Evolutionary conservation across 1,140 invertebrate genomes (phyloP).

Genomic region (Ostrea denselamellosa): DNA sequence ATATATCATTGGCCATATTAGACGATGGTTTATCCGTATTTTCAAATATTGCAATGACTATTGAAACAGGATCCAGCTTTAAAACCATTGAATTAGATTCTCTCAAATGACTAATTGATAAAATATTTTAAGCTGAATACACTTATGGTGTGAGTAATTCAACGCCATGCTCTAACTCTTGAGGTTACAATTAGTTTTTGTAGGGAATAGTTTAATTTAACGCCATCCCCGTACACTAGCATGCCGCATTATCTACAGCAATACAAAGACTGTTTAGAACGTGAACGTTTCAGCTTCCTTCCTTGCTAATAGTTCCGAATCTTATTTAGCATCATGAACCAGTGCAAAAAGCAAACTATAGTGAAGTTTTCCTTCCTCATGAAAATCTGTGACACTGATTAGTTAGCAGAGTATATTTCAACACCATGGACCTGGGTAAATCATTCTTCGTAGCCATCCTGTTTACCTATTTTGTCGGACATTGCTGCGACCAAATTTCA

Average conservation of each 20-base stretch:
- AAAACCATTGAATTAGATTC: too few species aligned
- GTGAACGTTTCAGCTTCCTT: background rate
- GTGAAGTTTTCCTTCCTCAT: background rate
- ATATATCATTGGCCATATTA: too few species aligned
- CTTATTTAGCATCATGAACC: background rate
- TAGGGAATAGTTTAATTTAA: too few species aligned
- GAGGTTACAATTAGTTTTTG: background rate
- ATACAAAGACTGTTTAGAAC: background rate
- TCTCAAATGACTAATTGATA: background rate
- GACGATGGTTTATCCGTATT: too few species aligned
- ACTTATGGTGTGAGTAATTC: background rate
- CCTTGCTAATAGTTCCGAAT: background rate
- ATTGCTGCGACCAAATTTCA: background rate
- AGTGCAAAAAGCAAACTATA: background rate
- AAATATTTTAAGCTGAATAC: background rate
- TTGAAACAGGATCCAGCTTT: too few species aligned
- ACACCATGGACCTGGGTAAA: background rate
- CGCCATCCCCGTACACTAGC: too few species aligned
- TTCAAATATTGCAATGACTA: too few species aligned
- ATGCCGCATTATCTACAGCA: too few species aligned
- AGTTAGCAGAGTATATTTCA: background rate
- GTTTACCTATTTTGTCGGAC: background rate
- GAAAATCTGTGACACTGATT: background rate
- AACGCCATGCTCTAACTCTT: background rate
- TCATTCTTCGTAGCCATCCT: background rate